phyloP scores from a whole-genome alignment of 2,888 invertebrate genomes.

The Campoplex nolae region DNA sequence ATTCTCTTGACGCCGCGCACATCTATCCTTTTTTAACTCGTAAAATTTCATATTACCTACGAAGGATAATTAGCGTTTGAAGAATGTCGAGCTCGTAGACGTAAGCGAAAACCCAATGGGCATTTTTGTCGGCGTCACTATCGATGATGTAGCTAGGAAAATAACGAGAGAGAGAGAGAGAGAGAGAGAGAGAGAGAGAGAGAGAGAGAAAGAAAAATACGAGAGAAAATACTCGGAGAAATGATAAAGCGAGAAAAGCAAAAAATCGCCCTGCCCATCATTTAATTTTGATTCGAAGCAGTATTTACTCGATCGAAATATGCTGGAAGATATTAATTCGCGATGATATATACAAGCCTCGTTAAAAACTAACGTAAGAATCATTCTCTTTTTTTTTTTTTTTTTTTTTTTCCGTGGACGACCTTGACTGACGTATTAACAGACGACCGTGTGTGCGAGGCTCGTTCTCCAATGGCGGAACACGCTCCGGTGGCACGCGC shows the following conservation, averaged over 20 bases:
- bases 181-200: not conserved
- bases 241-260: not conserved
- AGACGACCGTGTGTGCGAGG: not conserved
- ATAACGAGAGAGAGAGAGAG: no score
- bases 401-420: conserved; percentile 2
- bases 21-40: not conserved
- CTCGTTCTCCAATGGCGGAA: conserved; percentile 19
- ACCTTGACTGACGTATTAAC: conserved; percentile 6
- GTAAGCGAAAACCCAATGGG: no score
- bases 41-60: not conserved
- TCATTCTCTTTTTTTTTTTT: not conserved
- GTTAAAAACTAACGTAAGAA: not conserved
- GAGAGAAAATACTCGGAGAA: not conserved
- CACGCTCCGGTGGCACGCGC: conserved; percentile 38
- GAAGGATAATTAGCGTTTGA: not conserved
- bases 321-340: not conserved
- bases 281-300: not conserved
- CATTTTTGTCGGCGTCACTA: no score
- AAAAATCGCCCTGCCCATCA: not conserved
- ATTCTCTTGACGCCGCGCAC: not conserved
- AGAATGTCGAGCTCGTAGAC: no score
- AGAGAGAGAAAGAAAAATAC: not conserved
- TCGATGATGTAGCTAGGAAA: no score
- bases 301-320: not conserved
- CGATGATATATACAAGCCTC: not conserved